These are phyloP conservation scores for Todiramphus chloris DNA, from an alignment of 2,113 vertebrate genomes.

Conservation along the genomic window DNA sequence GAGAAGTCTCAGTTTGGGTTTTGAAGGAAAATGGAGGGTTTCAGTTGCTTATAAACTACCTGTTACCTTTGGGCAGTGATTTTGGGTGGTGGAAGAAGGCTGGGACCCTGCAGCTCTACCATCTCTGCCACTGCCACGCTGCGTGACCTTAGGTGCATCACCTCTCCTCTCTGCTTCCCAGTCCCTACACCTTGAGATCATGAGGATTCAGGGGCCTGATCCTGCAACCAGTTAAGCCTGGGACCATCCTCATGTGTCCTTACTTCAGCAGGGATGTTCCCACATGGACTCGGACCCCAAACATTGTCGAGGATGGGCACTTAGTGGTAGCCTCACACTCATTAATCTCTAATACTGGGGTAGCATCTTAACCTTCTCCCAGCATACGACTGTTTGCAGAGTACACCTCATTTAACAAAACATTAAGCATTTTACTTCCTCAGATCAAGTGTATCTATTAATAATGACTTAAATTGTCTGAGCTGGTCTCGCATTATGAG, in stretches of 20 bases:
- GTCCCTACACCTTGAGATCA: accelerated
- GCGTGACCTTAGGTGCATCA: background rate
- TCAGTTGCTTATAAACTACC: background rate
- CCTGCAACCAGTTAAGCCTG: background rate
- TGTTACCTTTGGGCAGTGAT: accelerated
- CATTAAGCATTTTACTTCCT: conserved; percentile 46
- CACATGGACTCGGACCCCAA: background rate
- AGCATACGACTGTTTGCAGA: background rate
- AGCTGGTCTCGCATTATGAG: background rate
- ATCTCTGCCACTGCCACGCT: background rate
- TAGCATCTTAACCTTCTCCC: conserved; percentile 10
- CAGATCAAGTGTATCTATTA: conserved; percentile 58
- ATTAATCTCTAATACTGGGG: background rate
- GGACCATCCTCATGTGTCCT: background rate
- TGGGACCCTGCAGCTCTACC: background rate
- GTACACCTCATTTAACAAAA: conserved; percentile 67
- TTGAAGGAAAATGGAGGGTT: accelerated
- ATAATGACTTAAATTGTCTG: conserved; percentile 60
- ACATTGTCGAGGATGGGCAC: background rate
- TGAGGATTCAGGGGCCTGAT: background rate
- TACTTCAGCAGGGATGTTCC: background rate
- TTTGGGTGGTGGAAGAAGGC: background rate
- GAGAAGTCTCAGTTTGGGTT: background rate
- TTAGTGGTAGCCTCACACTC: background rate
- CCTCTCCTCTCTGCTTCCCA: accelerated